Evolutionary conservation across 2,113 vertebrate genomes (phyloP), one percentile per base, ranked within the genome.

Genomic region (Manacus vitellinus): DNA sequence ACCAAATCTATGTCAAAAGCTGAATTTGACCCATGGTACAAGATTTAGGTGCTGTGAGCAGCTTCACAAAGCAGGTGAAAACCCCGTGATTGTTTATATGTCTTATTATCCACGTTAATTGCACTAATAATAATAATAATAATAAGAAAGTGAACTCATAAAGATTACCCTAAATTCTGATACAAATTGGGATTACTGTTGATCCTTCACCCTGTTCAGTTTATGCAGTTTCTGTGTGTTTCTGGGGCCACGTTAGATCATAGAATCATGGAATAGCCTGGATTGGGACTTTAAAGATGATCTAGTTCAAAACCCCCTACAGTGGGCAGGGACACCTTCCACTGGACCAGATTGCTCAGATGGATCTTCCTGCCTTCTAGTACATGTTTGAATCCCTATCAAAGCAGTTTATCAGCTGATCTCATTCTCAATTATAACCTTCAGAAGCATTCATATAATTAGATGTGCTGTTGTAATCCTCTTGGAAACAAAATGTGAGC

Each of bases 391-490:
- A 86, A 43, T 79, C 49, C 59, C 67, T 86, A 52, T 68, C 72
- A 43, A 56, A 91, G 72, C 62, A 79, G 62, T 88, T 74, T 67
- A 74, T 92, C 63, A 71, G 9, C 66, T 79, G 61, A 80, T 94
- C 79, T 88, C 27, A 27, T 76, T 88, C 75, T 92, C 90, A 79
- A 4, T 83, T 88, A 67, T 58, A 88, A 93, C 65, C 82, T 75
- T 59, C 51, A 90, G 91, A 62, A 86, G 56, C 52, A 54, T 71
- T 83, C 33, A 16, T 68, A 43, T 81, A 88, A 93, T 95, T 88
- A 92, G 68, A 85, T 72, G 75, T 94, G 73, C 58, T 93, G 51
- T 33, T 94, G 72, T 84, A 75, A 96, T 96, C 61, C 28, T 93
- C 82, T 84, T 79, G 76, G 88, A 96, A 92, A 88, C 59, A 90